Conservation (phyloP, 2,113 vertebrate genomes). For the Columba livia region DNA sequence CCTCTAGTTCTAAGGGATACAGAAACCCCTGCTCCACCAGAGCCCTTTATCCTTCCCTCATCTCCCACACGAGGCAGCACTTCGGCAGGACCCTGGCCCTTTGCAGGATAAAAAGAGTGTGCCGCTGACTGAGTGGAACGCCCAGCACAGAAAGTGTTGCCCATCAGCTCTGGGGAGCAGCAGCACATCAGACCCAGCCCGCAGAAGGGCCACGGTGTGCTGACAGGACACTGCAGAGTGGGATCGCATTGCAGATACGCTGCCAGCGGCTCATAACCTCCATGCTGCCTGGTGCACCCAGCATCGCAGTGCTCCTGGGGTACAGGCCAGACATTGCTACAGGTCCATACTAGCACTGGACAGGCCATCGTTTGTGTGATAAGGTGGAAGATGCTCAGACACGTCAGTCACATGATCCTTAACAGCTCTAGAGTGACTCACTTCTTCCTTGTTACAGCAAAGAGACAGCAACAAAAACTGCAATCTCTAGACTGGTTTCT, state of each 20-base stretch:
- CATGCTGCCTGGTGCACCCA: fast-evolving
- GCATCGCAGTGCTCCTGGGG: not conserved
- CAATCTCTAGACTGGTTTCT: not conserved
- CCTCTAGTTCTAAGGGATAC: not conserved
- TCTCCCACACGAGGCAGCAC: fast-evolving
- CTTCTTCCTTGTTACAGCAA: not conserved
- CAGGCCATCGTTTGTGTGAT: not conserved
- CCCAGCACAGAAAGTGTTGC: not conserved
- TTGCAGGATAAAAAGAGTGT: not conserved
- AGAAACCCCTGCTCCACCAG: not conserved
- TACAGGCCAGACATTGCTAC: not conserved
- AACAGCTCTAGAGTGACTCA: not conserved
- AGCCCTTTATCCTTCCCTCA: not conserved
- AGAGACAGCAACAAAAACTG: not conserved
- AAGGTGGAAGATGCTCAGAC: not conserved
- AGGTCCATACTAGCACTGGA: not conserved
- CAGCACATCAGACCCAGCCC: not conserved
- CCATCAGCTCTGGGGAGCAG: fast-evolving
- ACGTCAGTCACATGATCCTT: not conserved
- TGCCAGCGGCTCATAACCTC: not conserved
- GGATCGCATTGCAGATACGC: not conserved
- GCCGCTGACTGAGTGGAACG: not conserved
- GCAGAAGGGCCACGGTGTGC: fast-evolving
- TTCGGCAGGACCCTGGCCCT: not conserved
- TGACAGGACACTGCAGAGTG: not conserved